Conservation (phyloP, 2,797 vertebrate species). For the Choloepus didactylus region DNA sequence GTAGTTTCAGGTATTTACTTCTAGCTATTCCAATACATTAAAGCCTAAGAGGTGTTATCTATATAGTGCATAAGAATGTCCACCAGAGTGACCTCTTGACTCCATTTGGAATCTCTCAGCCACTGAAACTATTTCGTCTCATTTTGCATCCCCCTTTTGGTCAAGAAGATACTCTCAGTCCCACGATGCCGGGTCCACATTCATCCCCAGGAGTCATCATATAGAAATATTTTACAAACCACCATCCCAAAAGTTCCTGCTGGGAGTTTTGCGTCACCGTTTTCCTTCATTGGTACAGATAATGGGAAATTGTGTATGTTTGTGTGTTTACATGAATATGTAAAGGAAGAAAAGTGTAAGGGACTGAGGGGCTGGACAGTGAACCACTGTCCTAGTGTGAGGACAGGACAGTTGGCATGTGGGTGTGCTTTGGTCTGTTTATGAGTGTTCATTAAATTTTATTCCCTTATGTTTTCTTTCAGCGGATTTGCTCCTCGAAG, state of each 20-base stretch:
- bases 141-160: no score
- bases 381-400: neutral
- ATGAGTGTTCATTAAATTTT: neutral
- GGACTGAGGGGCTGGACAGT: no score
- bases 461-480: slow-evolving; percentile 74
- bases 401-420: neutral
- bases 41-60: no score
- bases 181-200: no score
- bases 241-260: neutral
- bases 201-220: neutral
- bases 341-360: neutral
- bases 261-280: neutral
- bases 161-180: no score
- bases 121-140: no score
- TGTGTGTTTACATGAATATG: neutral
- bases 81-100: no score
- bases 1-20: no score
- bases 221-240: neutral
- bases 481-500: slow-evolving; percentile 98
- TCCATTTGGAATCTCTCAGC: no score
- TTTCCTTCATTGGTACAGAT: neutral
- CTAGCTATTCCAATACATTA: no score
- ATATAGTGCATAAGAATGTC: no score
- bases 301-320: neutral
- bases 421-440: neutral